Conservation (phyloP, 2,797 vertebrate species). For the Florisuga fusca region DNA sequence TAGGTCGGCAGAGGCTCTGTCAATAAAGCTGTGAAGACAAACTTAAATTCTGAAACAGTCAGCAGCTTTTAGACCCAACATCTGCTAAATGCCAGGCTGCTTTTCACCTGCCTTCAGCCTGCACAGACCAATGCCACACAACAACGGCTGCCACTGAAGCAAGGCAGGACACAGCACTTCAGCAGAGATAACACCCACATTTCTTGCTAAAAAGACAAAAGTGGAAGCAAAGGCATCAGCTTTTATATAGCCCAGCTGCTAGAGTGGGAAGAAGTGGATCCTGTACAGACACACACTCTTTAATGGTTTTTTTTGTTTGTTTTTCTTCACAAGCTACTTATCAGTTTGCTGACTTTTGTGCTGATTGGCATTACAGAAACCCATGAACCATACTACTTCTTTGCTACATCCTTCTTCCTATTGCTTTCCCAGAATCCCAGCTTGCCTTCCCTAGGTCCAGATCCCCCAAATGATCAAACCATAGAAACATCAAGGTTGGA, state of each 20-base stretch:
- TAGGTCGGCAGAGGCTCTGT: fast-evolving
- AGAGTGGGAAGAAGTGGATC: not conserved
- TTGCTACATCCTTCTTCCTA: not conserved
- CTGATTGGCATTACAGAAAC: not conserved
- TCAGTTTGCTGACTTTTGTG: not conserved
- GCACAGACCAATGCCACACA: not conserved
- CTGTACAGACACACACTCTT: not conserved
- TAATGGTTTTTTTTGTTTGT: not conserved
- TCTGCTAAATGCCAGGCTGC: not conserved
- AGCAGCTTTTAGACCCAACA: not conserved
- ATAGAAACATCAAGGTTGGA: no score
- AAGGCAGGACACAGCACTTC: not conserved
- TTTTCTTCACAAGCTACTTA: not conserved
- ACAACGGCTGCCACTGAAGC: not conserved
- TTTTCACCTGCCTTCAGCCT: not conserved
- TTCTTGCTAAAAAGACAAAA: not conserved
- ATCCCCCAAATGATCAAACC: not conserved
- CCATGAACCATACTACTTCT: not conserved
- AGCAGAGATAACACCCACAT: not conserved
- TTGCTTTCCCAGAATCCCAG: not conserved
- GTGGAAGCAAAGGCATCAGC: not conserved
- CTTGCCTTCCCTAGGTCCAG: not conserved
- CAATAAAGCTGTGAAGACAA: not conserved
- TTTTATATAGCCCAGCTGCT: not conserved
- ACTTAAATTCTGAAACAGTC: not conserved